A percentile compares a stretch with the other conserved stretches of the same genome.
These are phyloP conservation scores for Hybos culiciformis DNA, from an alignment of 2,888 invertebrate species.

Conservation along the genomic window DNA sequence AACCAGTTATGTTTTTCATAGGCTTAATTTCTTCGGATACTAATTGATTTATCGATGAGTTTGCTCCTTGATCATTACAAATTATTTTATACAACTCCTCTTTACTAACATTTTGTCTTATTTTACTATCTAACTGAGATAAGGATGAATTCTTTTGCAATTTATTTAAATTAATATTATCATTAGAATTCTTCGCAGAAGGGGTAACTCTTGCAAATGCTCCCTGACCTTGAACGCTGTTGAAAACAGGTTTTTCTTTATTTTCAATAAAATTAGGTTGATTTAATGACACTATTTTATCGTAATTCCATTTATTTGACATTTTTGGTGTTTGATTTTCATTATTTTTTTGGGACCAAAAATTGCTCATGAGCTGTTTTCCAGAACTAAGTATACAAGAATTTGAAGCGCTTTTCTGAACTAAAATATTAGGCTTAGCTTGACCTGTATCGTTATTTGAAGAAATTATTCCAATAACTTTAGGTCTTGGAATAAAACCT, in stretches of 20 bases:
- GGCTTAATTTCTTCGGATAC: background rate
- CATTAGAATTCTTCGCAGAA: slow-evolving; percentile 15
- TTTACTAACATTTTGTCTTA: slow-evolving; percentile 32
- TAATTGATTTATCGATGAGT: slow-evolving; percentile 17
- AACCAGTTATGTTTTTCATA: slow-evolving; percentile 9
- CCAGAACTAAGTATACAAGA: slow-evolving; percentile 24
- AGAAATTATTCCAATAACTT: too few species aligned
- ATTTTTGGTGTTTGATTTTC: slow-evolving; percentile 25
- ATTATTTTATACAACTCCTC: slow-evolving; percentile 35
- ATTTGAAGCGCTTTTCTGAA: slow-evolving; percentile 19
- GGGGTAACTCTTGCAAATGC: slow-evolving; percentile 18
- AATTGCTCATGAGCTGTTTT: slow-evolving; percentile 33
- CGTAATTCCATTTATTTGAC: slow-evolving; percentile 32
- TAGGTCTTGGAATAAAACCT: slow-evolving; percentile 11
- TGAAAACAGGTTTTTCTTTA: background rate
- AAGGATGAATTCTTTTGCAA: slow-evolving; percentile 33
- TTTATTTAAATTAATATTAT: slow-evolving; percentile 15
- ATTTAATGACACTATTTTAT: slow-evolving; percentile 24
- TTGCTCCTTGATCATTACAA: slow-evolving; percentile 26
- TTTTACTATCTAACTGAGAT: slow-evolving; percentile 32
- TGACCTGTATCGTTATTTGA: slow-evolving; percentile 14
- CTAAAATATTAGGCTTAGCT: slow-evolving; percentile 5
- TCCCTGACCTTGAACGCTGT: background rate
- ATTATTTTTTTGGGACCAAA: slow-evolving; percentile 31
- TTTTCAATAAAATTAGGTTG: background rate